Percentiles rank a stretch among this genome's conserved stretches.
These are phyloP conservation scores for Phalacrocorax aristotelis DNA, from an alignment of 2,113 vertebrate genomes.

Conservation along the genomic window DNA sequence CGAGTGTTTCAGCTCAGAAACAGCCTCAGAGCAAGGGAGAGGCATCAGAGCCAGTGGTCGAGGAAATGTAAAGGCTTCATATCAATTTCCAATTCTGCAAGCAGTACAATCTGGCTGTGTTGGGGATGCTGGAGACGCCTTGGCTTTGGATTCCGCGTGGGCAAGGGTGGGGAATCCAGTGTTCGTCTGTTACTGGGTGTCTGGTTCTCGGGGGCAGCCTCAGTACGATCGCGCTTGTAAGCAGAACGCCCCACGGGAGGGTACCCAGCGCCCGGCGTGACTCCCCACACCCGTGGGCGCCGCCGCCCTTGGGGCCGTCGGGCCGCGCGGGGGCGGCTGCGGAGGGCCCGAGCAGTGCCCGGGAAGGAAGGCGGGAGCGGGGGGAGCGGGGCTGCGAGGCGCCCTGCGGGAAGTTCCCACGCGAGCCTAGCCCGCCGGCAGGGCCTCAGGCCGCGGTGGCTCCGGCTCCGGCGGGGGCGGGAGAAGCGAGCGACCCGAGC, in stretches of 20 bases:
- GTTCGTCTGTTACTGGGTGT: fast-evolving
- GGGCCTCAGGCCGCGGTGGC: too few species aligned
- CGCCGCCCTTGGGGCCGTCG: not conserved
- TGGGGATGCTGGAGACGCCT: fast-evolving
- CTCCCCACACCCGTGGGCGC: not conserved
- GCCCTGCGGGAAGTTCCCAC: too few species aligned
- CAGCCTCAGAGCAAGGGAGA: not conserved
- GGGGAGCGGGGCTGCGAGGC: not conserved
- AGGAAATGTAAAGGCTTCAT: not conserved
- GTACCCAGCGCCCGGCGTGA: too few species aligned
- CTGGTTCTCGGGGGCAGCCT: fast-evolving
- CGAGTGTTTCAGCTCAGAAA: not conserved
- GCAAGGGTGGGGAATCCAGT: not conserved
- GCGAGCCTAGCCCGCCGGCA: too few species aligned
- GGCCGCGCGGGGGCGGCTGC: not conserved
- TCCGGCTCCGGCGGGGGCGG: too few species aligned
- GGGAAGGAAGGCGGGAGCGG: not conserved
- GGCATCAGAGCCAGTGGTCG: too few species aligned
- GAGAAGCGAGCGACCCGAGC: too few species aligned
- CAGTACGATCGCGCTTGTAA: fast-evolving
- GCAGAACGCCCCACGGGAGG: not conserved
- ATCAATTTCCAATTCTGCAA: fast-evolving
- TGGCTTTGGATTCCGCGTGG: fast-evolving
- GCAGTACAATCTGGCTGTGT: fast-evolving
- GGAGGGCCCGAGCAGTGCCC: too few species aligned